phyloP scores from a whole-genome alignment of 1,140 invertebrate species.

The Branchinecta lindahli region DNA sequence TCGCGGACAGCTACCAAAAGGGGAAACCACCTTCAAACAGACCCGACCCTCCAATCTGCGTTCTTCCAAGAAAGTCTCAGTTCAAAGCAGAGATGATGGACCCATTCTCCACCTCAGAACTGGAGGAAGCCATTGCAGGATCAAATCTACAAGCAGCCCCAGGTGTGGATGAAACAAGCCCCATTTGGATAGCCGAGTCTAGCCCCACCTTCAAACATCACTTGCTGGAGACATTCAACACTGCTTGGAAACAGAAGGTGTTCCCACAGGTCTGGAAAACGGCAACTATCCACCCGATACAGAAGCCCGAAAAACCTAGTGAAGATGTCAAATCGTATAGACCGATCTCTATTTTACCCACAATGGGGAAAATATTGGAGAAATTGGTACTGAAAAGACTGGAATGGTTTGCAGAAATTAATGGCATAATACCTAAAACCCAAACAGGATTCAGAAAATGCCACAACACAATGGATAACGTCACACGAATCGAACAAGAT shows the following conservation, averaged over 20 bases:
- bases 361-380: background rate
- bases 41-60: background rate
- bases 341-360: background rate
- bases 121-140: background rate
- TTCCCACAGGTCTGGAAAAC: background rate
- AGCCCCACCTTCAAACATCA: too few relatives aligned
- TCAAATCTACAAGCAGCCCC: background rate
- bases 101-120: background rate
- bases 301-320: background rate
- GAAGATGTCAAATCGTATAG: background rate
- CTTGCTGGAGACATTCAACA: background rate
- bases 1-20: background rate
- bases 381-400: background rate
- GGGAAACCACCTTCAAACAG: background rate
- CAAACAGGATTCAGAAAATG: background rate
- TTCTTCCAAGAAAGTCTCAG: background rate
- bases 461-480: background rate
- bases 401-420: conserved; percentile 6
- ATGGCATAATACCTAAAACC: background rate
- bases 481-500: background rate
- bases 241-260: background rate
- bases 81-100: background rate
- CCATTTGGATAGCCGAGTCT: background rate
- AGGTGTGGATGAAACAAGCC: background rate
- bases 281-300: background rate